Percentiles rank a stretch among this genome's conserved stretches.
Conservation (phyloP, 2,888 invertebrate species). For the Zootermopsis nevadensis region DNA sequence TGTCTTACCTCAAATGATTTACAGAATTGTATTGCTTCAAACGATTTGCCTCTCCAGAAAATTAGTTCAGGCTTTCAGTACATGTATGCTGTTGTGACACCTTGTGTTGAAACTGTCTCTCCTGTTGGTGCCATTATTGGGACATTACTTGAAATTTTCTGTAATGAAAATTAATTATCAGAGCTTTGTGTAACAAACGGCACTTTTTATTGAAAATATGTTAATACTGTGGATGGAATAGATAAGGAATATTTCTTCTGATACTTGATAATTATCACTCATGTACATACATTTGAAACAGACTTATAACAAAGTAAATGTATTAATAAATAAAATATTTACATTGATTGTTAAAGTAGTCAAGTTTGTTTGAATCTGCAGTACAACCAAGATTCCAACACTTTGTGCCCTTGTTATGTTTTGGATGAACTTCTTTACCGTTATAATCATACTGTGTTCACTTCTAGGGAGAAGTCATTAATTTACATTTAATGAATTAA, state of each 20-base stretch:
- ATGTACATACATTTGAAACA: too few relatives aligned
- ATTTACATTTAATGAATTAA: background rate
- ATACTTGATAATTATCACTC: too few relatives aligned
- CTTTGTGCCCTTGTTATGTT: background rate
- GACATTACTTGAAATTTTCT: background rate
- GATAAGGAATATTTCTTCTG: background rate
- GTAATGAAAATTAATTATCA: background rate
- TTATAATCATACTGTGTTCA: background rate
- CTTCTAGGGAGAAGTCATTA: background rate
- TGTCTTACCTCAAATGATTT: too few relatives aligned
- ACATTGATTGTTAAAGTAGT: too few relatives aligned
- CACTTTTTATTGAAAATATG: background rate
- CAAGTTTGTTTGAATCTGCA: background rate
- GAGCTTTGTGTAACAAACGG: background rate
- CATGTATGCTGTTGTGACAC: too few relatives aligned
- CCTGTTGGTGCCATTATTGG: background rate
- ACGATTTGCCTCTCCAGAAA: too few relatives aligned
- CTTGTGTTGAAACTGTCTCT: too few relatives aligned
- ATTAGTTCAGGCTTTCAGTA: too few relatives aligned
- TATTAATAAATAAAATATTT: too few relatives aligned
- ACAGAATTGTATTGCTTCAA: too few relatives aligned
- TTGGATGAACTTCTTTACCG: background rate
- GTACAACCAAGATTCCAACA: constrained; percentile 4
- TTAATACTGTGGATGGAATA: background rate
- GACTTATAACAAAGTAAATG: too few relatives aligned